phyloP scores from a whole-genome alignment of 2,113 vertebrate species.

The Platysteira castanea region DNA sequence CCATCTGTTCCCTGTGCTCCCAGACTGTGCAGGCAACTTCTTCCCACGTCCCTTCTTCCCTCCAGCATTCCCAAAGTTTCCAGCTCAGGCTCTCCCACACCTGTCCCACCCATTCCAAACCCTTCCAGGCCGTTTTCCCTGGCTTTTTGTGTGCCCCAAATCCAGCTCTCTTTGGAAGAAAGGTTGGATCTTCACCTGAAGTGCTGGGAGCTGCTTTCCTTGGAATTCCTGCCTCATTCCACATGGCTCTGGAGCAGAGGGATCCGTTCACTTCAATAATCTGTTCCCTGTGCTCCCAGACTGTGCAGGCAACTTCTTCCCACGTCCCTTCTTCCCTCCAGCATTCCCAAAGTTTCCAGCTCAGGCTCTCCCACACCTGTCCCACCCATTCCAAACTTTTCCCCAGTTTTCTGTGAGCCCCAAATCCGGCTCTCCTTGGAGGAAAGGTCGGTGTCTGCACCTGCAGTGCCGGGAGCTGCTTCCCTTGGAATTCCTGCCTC shows the following conservation, averaged over 20 bases:
- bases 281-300: neutral
- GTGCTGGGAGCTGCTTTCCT: neutral
- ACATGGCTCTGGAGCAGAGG: neutral
- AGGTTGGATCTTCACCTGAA: neutral
- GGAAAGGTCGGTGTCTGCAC: rapidly evolving
- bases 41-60: neutral
- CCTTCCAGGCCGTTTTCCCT: neutral
- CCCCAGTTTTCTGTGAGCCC: neutral
- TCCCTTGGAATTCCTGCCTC: neutral
- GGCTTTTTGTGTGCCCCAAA: neutral
- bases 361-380: neutral
- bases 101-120: neutral
- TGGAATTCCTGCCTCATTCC: neutral
- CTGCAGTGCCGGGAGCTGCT: rapidly evolving
- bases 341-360: neutral
- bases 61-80: neutral
- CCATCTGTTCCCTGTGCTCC: constrained; percentile 24
- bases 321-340: neutral
- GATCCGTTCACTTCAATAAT: neutral
- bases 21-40: neutral
- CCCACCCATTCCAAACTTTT: neutral
- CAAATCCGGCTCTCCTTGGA: neutral
- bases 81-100: neutral
- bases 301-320: neutral
- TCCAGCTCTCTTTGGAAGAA: neutral